Conservation (phyloP, 1,140 invertebrate genomes). For the Caerostris darwini region DNA sequence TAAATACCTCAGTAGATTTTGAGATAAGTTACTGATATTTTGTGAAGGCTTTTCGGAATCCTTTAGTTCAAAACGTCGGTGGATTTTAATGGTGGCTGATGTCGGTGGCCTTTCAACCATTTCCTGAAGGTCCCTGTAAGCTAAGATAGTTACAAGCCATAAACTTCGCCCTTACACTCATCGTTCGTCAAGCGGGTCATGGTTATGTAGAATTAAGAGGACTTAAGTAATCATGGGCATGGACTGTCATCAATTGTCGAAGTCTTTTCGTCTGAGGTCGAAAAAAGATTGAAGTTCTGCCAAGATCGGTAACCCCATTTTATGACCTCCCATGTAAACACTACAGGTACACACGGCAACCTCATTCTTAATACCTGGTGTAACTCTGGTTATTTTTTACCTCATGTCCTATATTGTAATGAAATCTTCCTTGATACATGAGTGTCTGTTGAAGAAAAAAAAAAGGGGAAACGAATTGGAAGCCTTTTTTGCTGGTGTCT, state of each 20-base stretch:
- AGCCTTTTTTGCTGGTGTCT: background rate
- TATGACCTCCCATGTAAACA: conserved; percentile 58
- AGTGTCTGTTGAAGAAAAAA: background rate
- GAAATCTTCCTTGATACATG: conserved; percentile 23
- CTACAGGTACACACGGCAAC: conserved; percentile 51
- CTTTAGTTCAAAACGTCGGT: background rate
- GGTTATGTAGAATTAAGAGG: background rate
- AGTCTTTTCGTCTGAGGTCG: background rate
- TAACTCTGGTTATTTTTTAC: conserved; percentile 36
- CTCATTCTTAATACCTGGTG: conserved; percentile 38
- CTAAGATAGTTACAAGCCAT: background rate
- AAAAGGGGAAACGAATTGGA: background rate
- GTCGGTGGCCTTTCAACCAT: background rate
- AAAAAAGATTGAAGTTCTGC: conserved; percentile 25
- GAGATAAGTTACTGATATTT: background rate
- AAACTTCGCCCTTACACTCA: background rate
- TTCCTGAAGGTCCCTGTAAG: background rate
- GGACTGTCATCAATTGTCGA: conserved; percentile 32
- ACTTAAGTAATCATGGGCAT: background rate
- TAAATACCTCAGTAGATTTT: background rate
- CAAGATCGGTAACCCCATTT: conserved; percentile 49
- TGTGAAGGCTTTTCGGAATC: background rate
- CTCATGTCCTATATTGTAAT: conserved; percentile 55
- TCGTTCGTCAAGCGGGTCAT: conserved; percentile 39
- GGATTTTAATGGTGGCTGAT: too few relatives aligned